Evolutionary conservation across 2,797 vertebrate genomes (phyloP), one percentile per base, ranked within the genome.

Genomic region (Acanthornis magna): DNA sequence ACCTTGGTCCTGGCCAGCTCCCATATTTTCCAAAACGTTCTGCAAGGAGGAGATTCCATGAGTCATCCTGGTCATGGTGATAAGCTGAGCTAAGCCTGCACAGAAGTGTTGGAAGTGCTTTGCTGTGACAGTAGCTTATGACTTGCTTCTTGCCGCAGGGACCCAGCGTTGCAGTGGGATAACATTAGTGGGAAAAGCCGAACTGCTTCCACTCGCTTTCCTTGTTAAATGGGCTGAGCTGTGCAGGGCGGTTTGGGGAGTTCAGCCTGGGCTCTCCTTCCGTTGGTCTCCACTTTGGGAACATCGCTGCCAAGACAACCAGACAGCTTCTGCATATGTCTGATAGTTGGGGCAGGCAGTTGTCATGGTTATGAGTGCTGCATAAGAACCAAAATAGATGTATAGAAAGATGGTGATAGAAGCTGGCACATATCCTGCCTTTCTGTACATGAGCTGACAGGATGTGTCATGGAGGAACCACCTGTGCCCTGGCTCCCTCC

Each of bases 341-440:
- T 93, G 78, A 47, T 93, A 51, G 89, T 71, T 94, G 80, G 84
- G 75, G 88, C 81, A 96, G 89, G 86, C 88, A 93, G 95, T 96
- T 97, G 96, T 96, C 92, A 95, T 95, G 93, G 96, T 96, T 96
- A 94, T 96, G 89, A 67, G 20, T 80, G 57, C 93, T 91, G 91
- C 90, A 67, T 54, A 51, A 43, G 72, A 93, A 77, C 89, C 50
- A 77, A 92, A 94, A 96, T 93, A 96, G 94, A 94, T 83, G 65
- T 95, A 94, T 95, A 88, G 95, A 87, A 91, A 76, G 78, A 89
- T 2, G 11, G 85, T 54, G 67, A 73, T 79, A 58, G 91, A 80
- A 85, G 65, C 40, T 94, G 94, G 94, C 57, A 12, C 53, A 10
- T 30, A 77, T 25, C 53, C 61, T 87, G 57, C 34, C 78, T 89